Conservation (phyloP, 2,113 vertebrate genomes). For the Calyptomena viridis region DNA sequence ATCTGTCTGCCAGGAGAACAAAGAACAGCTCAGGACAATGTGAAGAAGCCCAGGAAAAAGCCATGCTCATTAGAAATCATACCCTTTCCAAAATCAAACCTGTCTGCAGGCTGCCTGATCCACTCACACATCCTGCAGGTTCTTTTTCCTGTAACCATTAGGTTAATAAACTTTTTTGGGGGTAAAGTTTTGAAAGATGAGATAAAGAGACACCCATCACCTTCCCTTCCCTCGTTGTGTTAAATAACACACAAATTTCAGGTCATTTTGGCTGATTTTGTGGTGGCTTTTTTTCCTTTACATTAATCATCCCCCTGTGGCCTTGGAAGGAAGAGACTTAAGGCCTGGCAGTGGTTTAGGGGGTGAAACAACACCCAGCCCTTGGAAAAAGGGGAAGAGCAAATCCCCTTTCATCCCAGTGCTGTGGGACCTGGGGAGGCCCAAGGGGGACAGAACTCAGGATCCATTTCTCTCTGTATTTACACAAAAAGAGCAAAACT, state of each 20-base stretch:
- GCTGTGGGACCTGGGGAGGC: neutral
- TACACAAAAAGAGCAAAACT: neutral
- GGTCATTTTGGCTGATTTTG: neutral
- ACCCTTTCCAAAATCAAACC: neutral
- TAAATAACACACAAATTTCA: neutral
- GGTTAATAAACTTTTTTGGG: neutral
- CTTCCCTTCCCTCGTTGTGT: neutral
- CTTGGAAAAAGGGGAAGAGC: neutral
- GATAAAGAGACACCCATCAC: neutral
- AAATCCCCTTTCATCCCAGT: neutral
- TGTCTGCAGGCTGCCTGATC: neutral
- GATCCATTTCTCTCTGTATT: neutral
- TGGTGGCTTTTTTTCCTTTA: neutral
- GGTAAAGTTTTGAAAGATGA: neutral
- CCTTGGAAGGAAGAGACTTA: neutral
- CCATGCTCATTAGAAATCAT: constrained; percentile 6
- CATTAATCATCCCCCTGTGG: neutral
- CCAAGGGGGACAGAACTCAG: neutral
- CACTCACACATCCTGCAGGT: neutral
- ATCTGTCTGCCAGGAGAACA: constrained; percentile 20
- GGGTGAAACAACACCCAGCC: neutral
- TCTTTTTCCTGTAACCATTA: neutral
- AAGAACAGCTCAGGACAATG: neutral
- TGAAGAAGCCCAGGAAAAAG: neutral
- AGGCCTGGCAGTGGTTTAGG: neutral